A percentile compares a stretch with the other conserved stretches of the same genome.
Conservation (phyloP, 1,140 invertebrate genomes). For the Anoplolepis gracilipes region DNA sequence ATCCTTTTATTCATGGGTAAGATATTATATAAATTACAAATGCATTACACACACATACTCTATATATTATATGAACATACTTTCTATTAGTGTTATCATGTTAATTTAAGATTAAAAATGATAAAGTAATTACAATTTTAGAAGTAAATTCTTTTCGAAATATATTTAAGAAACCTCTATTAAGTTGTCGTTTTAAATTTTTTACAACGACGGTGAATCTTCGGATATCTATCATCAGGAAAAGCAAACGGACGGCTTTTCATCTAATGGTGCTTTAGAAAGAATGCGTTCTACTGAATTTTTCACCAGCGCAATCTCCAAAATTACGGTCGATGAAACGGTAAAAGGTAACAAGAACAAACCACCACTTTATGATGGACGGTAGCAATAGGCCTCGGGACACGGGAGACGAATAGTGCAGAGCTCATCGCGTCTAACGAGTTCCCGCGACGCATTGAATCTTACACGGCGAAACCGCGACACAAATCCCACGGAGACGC, state of each 20-base stretch:
- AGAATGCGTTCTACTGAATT: not conserved
- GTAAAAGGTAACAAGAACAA: slow-evolving; percentile 54
- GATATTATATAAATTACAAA: no score
- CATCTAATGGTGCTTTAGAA: not conserved
- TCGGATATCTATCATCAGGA: slow-evolving; percentile 5
- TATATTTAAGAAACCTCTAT: not conserved
- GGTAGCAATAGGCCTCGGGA: slow-evolving; percentile 9
- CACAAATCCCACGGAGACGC: slow-evolving; percentile 59
- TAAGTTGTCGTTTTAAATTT: not conserved
- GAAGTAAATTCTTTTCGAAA: not conserved
- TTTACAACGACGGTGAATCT: not conserved
- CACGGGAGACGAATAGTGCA: slow-evolving; percentile 46
- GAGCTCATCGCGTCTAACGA: slow-evolving; percentile 55
- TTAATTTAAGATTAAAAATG: not conserved
- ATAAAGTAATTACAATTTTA: slow-evolving; percentile 3
- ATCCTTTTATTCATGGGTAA: not conserved
- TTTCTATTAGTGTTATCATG: slow-evolving; percentile 1
- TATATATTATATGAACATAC: not conserved
- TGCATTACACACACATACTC: no score
- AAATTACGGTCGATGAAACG: slow-evolving; percentile 50
- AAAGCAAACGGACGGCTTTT: not conserved
- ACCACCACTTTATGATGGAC: slow-evolving; percentile 26
- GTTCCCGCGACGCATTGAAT: slow-evolving; percentile 40
- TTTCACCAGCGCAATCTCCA: slow-evolving; percentile 45
- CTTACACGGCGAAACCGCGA: slow-evolving; percentile 57